Evolutionary conservation across 1,140 invertebrate species (phyloP), one percentile per base, ranked within the genome.

Genomic region (Phymastichus coffea): DNA sequence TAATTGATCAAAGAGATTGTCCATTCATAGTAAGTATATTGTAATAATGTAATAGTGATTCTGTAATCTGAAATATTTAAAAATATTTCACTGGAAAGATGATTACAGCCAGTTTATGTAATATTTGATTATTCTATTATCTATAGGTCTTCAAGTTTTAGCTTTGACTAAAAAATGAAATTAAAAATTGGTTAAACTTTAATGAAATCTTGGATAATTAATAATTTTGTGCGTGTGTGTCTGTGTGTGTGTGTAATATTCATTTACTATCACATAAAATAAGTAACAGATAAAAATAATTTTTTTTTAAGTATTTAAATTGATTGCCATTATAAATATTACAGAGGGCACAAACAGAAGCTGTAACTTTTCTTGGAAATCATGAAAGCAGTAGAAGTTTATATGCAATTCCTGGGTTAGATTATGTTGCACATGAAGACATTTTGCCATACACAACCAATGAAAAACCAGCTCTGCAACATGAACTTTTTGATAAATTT

Each of bases 401-500:
- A 8, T 97, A 97, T 80, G 94, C 95, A 1, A 96, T 97, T 67
- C 95, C 94, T 28, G 94, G 95, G 14, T 75, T 98, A 19, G 96
- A 99, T 81, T 98, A 98, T 82, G 94, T 98, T 17, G 91, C 94
- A 3, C 96, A 99, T 73, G 94, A 97, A 79, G 95, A 99, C 75
- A 90, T 95, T 58, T 85, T 94, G 66, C 93, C 93, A 0, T 95
- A 95, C 74, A 84, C 85, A 4, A 89, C 91, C 2, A 87, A 85
- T 40, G 92, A 95, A 66, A 86, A 89, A 66, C 84, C 88, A 33
- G 94, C 95, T 0, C 80, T 98, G 37, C 87, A 94, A 63, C 95
- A 98, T 81, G 95, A 98, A 78, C 77, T 98, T 0, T 98, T 98
- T 81, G 94, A 98, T 70, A 97, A 97, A 81, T 99, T 98, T 79